Evolutionary conservation across 2,113 vertebrate genomes (phyloP), one percentile per base, ranked within the genome.

Genomic region (Melanerpes formicivorus): DNA sequence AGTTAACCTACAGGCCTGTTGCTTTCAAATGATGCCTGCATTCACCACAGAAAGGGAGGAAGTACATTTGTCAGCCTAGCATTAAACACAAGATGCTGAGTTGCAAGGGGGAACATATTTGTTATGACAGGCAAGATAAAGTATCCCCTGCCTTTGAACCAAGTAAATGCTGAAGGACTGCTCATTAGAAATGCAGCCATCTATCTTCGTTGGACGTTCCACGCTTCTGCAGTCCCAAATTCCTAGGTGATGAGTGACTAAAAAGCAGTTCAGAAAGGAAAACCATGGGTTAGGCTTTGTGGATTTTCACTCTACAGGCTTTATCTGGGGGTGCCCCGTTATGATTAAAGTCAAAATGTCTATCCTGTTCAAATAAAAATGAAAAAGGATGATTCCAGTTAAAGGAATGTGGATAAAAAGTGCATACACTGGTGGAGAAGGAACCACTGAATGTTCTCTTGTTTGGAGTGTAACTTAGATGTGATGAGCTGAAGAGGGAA

Each of bases 111-210:
- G 62, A 95, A 83, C 76, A 63, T 91, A 94, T 94, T 93, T 94
- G 65, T 94, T 96, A 90, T 94, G 94, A 93, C 90, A 95, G 50
- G 46, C 40, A 88, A 92, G 82, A 93, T 86, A 65, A 94, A 96
- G 46, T 72, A 93, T 27, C 78, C 76, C 65, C 40, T 88, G 65
- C 27, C 87, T 83, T 94, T 93, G 85, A 62, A 91, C 54, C 48
- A 80, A 84, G 54, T 69, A 93, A 95, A 93, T 83, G 75, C 54
- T 90, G 82, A 88, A 91, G 94, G 82, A 30, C 54, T 93, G 46
- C 70, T 94, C 63, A 54, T 93, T 92, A 93, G 80, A 84, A 91
- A 80, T 63, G 52, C 73, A 59, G 59, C 3, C 0, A 85, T 94
- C 69, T 89, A 8, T 96, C 91, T 94, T 89, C 72, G 78, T 91